Percentiles rank a stretch among this genome's conserved stretches.
phyloP scores from a whole-genome alignment of 2,113 vertebrate species.

The Martes martes region DNA sequence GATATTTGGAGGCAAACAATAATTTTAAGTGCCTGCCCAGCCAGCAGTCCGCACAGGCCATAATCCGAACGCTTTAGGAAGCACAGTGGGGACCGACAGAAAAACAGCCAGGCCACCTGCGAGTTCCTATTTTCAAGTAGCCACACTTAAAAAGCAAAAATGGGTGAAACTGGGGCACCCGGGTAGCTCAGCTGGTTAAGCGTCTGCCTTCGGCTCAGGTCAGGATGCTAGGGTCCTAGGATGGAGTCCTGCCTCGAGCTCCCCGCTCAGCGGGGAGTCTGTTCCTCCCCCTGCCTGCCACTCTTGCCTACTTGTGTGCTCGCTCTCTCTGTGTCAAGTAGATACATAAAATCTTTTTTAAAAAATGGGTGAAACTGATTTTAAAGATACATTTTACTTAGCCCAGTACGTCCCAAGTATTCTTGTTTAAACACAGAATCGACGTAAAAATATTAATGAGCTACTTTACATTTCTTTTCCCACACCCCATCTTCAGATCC shows the following conservation, averaged over 20 bases:
- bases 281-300: not conserved
- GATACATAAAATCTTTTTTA: not conserved
- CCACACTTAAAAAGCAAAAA: not conserved
- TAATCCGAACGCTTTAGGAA: rapidly evolving
- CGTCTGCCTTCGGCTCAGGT: not conserved
- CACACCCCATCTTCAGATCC: not conserved
- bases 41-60: not conserved
- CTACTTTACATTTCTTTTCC: not conserved
- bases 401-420: not conserved
- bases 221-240: not conserved
- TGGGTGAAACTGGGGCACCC: not conserved
- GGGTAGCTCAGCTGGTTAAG: not conserved
- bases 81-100: rapidly evolving
- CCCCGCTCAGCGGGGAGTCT: not conserved
- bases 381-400: not conserved
- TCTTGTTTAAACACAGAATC: not conserved
- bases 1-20: not conserved
- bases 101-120: rapidly evolving
- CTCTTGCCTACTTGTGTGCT: not conserved
- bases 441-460: not conserved
- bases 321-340: not conserved
- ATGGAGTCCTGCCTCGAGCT: too few relatives aligned
- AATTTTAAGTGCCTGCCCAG: not conserved
- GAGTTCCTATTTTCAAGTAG: not conserved
- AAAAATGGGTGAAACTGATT: not conserved